These are phyloP conservation scores for Cettia cetti DNA, from an alignment of 2,113 vertebrate species.

Conservation along the genomic window DNA sequence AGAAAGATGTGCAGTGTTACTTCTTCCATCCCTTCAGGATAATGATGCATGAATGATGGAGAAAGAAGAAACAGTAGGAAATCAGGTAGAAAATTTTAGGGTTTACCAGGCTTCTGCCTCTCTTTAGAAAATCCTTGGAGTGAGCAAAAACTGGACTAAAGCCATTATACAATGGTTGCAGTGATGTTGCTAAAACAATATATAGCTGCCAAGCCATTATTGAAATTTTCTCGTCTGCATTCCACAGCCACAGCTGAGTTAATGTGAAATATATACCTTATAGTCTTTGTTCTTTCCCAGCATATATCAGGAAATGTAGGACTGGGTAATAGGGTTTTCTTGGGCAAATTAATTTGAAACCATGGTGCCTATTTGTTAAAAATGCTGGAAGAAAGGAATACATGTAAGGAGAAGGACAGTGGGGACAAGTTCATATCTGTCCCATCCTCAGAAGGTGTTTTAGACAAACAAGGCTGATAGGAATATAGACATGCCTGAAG, in stretches of 20 bases:
- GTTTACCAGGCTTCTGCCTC: neutral
- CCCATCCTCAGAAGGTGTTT: neutral
- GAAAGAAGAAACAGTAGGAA: neutral
- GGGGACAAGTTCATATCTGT: neutral
- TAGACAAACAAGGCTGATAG: neutral
- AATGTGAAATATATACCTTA: neutral
- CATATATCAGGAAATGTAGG: neutral
- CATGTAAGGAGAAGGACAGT: neutral
- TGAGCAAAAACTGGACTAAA: neutral
- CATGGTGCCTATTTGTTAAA: neutral
- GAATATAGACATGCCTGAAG: neutral
- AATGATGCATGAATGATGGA: neutral
- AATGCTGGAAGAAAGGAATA: neutral
- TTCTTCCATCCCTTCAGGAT: neutral
- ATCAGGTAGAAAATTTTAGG: neutral
- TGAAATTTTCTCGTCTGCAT: neutral
- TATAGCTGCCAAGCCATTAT: neutral
- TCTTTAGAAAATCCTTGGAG: neutral
- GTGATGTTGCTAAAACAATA: neutral
- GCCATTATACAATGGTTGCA: neutral
- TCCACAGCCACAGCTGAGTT: neutral
- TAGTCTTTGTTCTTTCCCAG: neutral
- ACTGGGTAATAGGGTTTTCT: neutral
- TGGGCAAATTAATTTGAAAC: neutral
- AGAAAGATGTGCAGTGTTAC: neutral